Conservation (phyloP, 2,797 vertebrate species). For the Agapornis canus region DNA sequence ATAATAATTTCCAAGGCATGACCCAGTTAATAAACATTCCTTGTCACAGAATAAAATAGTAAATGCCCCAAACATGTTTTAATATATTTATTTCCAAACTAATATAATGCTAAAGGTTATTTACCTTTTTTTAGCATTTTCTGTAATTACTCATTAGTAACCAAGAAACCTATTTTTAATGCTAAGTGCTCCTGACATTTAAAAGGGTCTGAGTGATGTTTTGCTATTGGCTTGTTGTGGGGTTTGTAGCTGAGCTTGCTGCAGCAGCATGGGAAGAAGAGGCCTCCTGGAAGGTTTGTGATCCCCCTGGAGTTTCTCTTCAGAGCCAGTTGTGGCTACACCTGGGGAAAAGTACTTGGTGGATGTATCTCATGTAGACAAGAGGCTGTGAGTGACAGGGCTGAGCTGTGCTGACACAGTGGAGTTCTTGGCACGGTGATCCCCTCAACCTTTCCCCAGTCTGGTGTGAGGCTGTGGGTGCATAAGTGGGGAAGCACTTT, state of each 20-base stretch:
- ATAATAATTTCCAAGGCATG: background rate
- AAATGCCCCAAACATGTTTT: background rate
- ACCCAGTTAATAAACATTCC: background rate
- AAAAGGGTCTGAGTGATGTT: background rate
- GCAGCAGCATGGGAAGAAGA: background rate
- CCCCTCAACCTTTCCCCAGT: background rate
- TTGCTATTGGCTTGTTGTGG: background rate
- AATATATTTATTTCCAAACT: background rate
- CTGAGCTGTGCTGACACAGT: background rate
- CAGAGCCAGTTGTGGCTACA: background rate
- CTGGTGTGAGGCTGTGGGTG: too few relatives aligned
- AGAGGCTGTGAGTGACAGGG: background rate
- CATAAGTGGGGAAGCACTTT: background rate
- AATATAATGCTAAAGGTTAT: background rate
- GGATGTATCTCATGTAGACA: background rate
- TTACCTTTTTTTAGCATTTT: background rate
- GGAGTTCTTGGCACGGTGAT: fast-evolving
- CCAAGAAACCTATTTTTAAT: background rate
- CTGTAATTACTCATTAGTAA: background rate
- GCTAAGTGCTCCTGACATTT: background rate
- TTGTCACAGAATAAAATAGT: background rate
- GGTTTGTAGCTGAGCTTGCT: background rate
- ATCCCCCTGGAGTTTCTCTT: background rate
- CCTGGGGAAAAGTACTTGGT: background rate
- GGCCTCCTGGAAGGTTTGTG: background rate